Conservation (phyloP, 2,113 vertebrate genomes). For the Sinosuthora webbiana region DNA sequence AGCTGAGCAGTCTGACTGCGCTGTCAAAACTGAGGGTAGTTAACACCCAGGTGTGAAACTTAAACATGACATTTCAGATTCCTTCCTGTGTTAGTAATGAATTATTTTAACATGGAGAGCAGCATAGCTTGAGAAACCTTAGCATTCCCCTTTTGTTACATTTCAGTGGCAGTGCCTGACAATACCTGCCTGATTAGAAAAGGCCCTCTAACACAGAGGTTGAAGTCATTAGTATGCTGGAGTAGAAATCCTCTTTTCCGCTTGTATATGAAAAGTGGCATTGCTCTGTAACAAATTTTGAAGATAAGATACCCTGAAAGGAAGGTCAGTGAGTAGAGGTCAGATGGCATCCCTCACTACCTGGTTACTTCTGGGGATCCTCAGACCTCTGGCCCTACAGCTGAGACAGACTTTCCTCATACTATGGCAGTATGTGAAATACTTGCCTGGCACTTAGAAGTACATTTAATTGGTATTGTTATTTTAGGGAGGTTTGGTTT, state of each 20-base stretch:
- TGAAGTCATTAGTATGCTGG: neutral
- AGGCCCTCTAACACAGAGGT: neutral
- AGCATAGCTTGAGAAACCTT: neutral
- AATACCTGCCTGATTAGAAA: neutral
- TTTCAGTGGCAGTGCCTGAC: neutral
- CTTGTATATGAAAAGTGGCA: neutral
- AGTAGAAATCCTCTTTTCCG: neutral
- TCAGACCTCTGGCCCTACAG: neutral
- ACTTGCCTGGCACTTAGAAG: neutral
- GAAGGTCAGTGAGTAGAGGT: neutral
- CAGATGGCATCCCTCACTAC: neutral
- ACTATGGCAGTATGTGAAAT: neutral
- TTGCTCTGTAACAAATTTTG: neutral
- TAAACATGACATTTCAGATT: neutral
- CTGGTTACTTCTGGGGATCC: neutral
- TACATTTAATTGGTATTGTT: neutral
- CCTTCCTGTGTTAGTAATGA: neutral
- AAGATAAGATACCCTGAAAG: neutral
- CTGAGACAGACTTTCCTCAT: neutral
- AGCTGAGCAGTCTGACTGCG: neutral
- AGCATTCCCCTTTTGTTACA: neutral
- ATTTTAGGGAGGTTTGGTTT: neutral
- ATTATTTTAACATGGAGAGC: neutral
- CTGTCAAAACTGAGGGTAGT: neutral
- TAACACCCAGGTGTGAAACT: constrained; percentile 13